These are phyloP conservation scores for Amphimallon solstitiale DNA, from an alignment of 2,888 invertebrate genomes.

Conservation along the genomic window DNA sequence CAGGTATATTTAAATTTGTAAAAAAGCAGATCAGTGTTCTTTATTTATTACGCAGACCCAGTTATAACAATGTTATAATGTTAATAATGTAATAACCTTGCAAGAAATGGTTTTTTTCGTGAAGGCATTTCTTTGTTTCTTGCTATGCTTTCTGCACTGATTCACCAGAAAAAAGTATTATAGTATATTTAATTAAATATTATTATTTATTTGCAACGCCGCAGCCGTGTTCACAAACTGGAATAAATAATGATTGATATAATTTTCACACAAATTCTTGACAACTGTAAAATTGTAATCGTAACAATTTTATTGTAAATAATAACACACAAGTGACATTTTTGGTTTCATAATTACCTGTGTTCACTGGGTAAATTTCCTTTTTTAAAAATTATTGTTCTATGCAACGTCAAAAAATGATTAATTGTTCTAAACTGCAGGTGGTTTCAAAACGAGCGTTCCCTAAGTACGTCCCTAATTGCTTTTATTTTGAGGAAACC, in stretches of 20 bases:
- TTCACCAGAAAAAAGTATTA: too few relatives aligned
- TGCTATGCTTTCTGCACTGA: too few relatives aligned
- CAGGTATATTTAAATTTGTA: too few relatives aligned
- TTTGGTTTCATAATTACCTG: not conserved
- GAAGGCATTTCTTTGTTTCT: too few relatives aligned
- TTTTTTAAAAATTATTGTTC: not conserved
- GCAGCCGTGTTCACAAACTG: not conserved
- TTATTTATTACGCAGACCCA: too few relatives aligned
- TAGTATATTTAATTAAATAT: too few relatives aligned
- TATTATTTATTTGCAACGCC: not conserved
- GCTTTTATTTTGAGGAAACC: too few relatives aligned
- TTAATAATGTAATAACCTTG: too few relatives aligned
- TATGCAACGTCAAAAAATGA: slow-evolving; percentile 18
- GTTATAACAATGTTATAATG: too few relatives aligned
- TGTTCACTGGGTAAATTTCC: not conserved
- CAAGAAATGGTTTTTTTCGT: too few relatives aligned
- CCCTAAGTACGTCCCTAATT: slow-evolving; percentile 21
- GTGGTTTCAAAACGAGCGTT: slow-evolving; percentile 13
- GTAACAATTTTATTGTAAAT: not conserved
- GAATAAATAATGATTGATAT: slow-evolving; percentile 4
- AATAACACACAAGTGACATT: not conserved
- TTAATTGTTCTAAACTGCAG: slow-evolving; percentile 30
- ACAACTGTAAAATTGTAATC: slow-evolving; percentile 12
- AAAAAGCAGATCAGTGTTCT: too few relatives aligned
- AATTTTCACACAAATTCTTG: slow-evolving; percentile 1